Evolutionary conservation across 1,140 invertebrate species (phyloP).

Genomic region (Aleiodes sp.): DNA sequence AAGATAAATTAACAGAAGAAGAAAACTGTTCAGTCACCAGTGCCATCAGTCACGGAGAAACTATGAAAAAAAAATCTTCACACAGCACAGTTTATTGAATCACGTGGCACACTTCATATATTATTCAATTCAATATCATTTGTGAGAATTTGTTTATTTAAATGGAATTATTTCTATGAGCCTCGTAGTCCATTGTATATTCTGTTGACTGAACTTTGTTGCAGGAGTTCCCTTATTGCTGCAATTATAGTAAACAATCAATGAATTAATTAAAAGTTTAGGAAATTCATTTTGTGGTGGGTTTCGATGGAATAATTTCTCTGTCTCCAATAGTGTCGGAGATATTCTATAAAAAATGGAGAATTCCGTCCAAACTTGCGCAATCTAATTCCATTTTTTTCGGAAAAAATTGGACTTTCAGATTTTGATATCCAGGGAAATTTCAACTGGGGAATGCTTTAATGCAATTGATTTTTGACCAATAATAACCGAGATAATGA

Average conservation of each 20-base stretch:
- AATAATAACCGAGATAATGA: too few relatives aligned
- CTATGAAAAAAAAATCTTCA: not conserved
- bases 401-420: too few relatives aligned
- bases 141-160: not conserved
- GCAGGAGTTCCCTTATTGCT: slow-evolving; percentile 75
- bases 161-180: slow-evolving; percentile 47
- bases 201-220: slow-evolving; percentile 75
- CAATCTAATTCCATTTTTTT: too few relatives aligned
- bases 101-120: slow-evolving; percentile 10
- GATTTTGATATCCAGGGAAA: too few relatives aligned
- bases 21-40: not conserved
- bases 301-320: too few relatives aligned
- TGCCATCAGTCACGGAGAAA: not conserved
- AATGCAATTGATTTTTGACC: too few relatives aligned
- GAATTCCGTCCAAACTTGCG: too few relatives aligned
- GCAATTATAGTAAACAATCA: slow-evolving; percentile 60
- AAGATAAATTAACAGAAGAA: not conserved
- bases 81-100: not conserved
- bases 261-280: slow-evolving; percentile 11
- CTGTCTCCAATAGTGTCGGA: too few relatives aligned
- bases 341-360: too few relatives aligned
- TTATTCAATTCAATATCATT: not conserved
- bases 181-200: slow-evolving; percentile 79
- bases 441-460: too few relatives aligned
- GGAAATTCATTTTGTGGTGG: too few relatives aligned